Conservation (phyloP, 2,888 invertebrate genomes). For the Eupsilia transversa region DNA sequence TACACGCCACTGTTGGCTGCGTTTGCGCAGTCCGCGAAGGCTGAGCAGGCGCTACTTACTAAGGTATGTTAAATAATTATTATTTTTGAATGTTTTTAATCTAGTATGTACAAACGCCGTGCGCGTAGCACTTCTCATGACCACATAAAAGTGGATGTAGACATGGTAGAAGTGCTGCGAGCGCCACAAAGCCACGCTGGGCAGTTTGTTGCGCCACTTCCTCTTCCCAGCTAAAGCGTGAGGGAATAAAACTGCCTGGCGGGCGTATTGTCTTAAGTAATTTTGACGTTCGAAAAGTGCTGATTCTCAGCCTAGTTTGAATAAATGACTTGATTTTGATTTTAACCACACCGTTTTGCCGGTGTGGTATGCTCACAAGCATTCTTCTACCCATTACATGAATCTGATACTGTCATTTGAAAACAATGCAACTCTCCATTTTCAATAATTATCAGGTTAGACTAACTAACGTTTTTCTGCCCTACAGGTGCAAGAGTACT, state of each 20-base stretch:
- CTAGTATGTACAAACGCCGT: not conserved
- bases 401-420: not conserved
- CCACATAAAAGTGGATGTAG: not conserved
- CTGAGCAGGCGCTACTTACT: slow-evolving; percentile 96
- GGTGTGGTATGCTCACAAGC: not conserved
- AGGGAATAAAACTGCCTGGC: no score
- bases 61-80: slow-evolving; percentile 86
- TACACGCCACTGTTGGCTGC: slow-evolving; percentile 96
- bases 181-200: no score
- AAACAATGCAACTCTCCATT: not conserved
- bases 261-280: no score
- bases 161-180: no score
- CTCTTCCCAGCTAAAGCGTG: no score
- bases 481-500: slow-evolving; percentile 94
- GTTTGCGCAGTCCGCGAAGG: slow-evolving; percentile 95
- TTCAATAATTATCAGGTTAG: not conserved
- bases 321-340: no score
- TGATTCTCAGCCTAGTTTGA: no score
- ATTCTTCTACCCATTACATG: not conserved
- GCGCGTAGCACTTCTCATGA: not conserved
- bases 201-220: no score
- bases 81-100: not conserved
- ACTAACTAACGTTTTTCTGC: not conserved
- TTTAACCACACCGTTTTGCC: not conserved
- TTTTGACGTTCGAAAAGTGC: no score